phyloP scores from a whole-genome alignment of 2,888 invertebrate species.

The Callimorpha dominula region DNA sequence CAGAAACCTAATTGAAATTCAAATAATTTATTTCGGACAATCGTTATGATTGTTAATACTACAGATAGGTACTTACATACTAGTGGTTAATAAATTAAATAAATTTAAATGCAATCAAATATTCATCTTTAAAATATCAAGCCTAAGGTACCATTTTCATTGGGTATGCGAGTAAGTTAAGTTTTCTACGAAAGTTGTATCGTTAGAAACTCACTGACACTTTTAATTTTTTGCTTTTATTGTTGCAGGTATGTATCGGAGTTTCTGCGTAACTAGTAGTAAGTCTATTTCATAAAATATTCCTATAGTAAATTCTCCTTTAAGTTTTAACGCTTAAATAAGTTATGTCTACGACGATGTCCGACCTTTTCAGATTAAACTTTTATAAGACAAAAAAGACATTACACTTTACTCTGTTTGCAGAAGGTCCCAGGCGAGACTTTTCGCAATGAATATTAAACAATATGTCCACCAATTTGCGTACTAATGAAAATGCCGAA shows the following conservation, averaged over 20 bases:
- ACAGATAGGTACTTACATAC: no score
- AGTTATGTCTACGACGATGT: neutral
- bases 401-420: neutral
- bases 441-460: no score
- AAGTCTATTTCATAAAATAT: no score
- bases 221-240: conserved; percentile 11
- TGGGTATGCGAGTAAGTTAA: neutral
- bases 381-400: neutral
- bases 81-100: no score
- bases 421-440: no score
- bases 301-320: neutral
- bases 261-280: neutral
- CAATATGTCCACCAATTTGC: no score
- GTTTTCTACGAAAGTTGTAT: neutral
- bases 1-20: no score
- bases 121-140: no score
- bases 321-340: neutral
- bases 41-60: no score
- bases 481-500: neutral
- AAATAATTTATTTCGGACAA: no score
- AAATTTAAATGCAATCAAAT: no score
- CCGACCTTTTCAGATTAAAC: neutral
- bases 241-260: conserved; percentile 25
- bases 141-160: no score
- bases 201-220: neutral